A percentile compares a stretch with the other conserved stretches of the same genome.
Conservation (phyloP, 2,113 vertebrate species). For the Lichenostomus cassidix region DNA sequence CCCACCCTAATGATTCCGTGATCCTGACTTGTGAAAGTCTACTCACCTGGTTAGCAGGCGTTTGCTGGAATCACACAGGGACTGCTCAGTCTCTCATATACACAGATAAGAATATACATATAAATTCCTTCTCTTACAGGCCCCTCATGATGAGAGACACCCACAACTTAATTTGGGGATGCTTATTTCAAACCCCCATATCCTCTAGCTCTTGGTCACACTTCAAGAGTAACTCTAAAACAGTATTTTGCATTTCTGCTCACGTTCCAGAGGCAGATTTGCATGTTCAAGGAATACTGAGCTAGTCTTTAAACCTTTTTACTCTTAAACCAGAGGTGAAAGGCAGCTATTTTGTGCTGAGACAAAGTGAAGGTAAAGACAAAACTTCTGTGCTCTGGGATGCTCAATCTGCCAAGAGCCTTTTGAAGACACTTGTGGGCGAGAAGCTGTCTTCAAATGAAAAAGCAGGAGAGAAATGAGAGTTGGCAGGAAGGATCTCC, state of each 20-base stretch:
- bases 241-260: neutral
- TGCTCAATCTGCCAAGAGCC: constrained; percentile 33
- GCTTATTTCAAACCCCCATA: constrained; percentile 6
- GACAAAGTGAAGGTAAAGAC: constrained; percentile 12
- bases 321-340: neutral
- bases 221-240: neutral
- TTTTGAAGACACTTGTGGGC: constrained; percentile 53
- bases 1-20: neutral
- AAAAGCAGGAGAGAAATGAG: constrained; percentile 47
- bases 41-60: neutral
- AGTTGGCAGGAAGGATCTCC: constrained; percentile 48
- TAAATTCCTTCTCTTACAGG: neutral
- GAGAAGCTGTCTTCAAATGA: constrained; percentile 53
- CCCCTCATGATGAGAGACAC: neutral
- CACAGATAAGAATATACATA: neutral
- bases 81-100: neutral
- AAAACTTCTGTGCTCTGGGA: constrained; percentile 39
- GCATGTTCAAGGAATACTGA: neutral
- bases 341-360: constrained; percentile 24
- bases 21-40: neutral
- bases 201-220: neutral
- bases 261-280: neutral
- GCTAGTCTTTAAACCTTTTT: neutral
- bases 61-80: neutral
- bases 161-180: neutral